Base-by-base conservation (phyloP, 37 sponge, comb jelly and placozoan species). In the Chondrosia reniformis region DNA sequence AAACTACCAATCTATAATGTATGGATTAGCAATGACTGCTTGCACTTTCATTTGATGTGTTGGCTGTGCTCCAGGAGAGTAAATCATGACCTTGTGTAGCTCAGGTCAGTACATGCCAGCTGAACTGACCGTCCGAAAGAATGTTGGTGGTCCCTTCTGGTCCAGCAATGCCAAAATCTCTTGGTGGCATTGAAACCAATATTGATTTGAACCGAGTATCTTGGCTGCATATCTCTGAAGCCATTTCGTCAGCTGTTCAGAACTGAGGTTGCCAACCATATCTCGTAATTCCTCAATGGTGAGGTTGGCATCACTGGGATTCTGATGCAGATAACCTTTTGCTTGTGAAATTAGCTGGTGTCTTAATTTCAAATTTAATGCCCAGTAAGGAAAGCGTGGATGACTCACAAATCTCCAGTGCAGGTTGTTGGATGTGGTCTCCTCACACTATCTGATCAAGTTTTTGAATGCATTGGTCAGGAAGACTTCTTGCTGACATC, bases 101-200 rank as follows among this genome's bases (percentile, higher is more conserved):
- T 80, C 80, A 67, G 80, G 80, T 69, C 80, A 80, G 37, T 80
- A 66, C 6, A 45, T 65, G 38, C 66, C 80, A 21, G 80, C 80
- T 12, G 69, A 12, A 28, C 80, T 80, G 31, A 65, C 69, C 17
- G 80, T 80, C 80, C 80, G 66, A 43, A 80, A 66, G 46, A 80
- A 80, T 64, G 80, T 65, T 21, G 80, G 69, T 30, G 80, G 67
- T 17, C 80, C 69, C 37, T 80, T 80, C 32, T 80, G 69, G 3
- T 80, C 55, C 15, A 66, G 55, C 1, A 80, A 38, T 7, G 80
- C 67, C 27, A 30, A 4, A 1, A 80, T 34, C 45, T 80, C 80
- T 32, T 46, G 52, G 46, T 65, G 45, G 22, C 80, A 54, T 38
- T 64, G 67, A 41, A 34, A 75, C 80, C 80, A 80, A 24, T 80